These are phyloP conservation scores for Pandemis cinnamomeana DNA, from an alignment of 2,888 invertebrate species.

Conservation along the genomic window DNA sequence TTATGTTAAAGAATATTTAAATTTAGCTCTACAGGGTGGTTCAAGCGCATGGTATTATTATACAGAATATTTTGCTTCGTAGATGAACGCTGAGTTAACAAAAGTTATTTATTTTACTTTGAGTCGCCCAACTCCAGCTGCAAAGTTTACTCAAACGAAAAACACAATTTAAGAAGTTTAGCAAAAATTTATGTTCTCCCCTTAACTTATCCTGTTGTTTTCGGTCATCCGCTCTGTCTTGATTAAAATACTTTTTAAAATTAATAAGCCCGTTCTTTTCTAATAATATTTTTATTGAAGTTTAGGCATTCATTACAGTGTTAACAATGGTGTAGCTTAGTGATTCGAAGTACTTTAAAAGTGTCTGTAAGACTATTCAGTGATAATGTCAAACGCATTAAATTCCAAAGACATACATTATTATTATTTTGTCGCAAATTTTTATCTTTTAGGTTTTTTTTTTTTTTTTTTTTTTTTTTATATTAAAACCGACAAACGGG, in stretches of 20 bases:
- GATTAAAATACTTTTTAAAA: conserved; percentile 53
- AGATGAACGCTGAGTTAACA: conserved; percentile 52
- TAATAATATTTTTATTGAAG: conserved; percentile 22
- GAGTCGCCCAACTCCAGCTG: conserved; percentile 48
- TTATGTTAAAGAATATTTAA: neutral
- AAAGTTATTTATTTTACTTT: conserved; percentile 53
- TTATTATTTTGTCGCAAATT: too few relatives aligned
- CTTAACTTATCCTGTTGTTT: conserved; percentile 54
- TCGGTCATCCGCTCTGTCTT: conserved; percentile 53
- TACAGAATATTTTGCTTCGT: conserved; percentile 44
- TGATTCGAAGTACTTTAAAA: neutral
- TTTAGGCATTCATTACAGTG: conserved; percentile 17
- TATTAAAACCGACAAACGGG: too few relatives aligned
- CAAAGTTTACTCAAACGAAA: conserved; percentile 57
- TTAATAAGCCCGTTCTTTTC: conserved; percentile 40
- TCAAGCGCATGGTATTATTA: conserved; percentile 41
- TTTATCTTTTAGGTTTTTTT: too few relatives aligned
- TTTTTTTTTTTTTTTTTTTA: too few relatives aligned
- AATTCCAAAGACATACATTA: too few relatives aligned
- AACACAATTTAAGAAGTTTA: conserved; percentile 62
- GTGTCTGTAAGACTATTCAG: too few relatives aligned
- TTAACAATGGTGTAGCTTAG: conserved; percentile 1
- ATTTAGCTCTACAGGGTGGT: neutral
- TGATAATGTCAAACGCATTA: too few relatives aligned
- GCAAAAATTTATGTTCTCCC: conserved; percentile 50